phyloP scores from a whole-genome alignment of 2,113 vertebrate genomes.

The Sphyrna mokarran region DNA sequence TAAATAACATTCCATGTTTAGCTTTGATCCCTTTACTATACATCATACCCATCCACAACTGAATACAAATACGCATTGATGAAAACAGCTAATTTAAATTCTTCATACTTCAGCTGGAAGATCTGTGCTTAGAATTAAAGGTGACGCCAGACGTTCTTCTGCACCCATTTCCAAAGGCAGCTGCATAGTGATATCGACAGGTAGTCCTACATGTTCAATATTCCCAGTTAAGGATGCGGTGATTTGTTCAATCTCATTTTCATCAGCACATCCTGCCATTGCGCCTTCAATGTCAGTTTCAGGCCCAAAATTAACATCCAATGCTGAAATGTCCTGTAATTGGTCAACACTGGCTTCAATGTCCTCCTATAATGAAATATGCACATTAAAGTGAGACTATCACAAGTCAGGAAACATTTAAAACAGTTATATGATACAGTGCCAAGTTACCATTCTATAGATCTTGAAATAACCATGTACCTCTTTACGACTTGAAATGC shows the following conservation, averaged over 20 bases:
- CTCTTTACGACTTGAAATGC: too few species aligned
- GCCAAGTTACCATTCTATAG: not conserved
- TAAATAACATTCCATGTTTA: not conserved
- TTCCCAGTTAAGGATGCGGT: constrained; percentile 30
- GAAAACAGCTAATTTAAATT: constrained; percentile 21
- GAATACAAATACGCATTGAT: constrained; percentile 20
- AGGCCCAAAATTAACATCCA: constrained; percentile 76
- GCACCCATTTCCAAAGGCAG: constrained; percentile 33
- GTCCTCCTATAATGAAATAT: constrained; percentile 60
- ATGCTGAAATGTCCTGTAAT: constrained; percentile 75
- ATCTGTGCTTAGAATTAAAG: constrained; percentile 25
- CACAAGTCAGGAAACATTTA: constrained; percentile 4
- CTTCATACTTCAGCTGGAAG: constrained; percentile 35
- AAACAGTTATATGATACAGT: not conserved
- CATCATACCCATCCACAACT: not conserved
- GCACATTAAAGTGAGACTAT: constrained; percentile 1
- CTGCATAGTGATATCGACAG: constrained; percentile 32
- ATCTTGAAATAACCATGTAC: not conserved
- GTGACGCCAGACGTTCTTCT: constrained; percentile 30
- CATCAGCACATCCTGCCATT: constrained; percentile 57
- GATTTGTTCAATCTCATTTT: constrained; percentile 56
- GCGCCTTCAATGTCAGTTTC: constrained; percentile 72
- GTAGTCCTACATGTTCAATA: constrained; percentile 34
- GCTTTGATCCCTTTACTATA: not conserved
- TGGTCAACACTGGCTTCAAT: constrained; percentile 65